These are phyloP conservation scores for Seladonia tumulorum DNA, from an alignment of 2,888 invertebrate genomes.

Conservation along the genomic window DNA sequence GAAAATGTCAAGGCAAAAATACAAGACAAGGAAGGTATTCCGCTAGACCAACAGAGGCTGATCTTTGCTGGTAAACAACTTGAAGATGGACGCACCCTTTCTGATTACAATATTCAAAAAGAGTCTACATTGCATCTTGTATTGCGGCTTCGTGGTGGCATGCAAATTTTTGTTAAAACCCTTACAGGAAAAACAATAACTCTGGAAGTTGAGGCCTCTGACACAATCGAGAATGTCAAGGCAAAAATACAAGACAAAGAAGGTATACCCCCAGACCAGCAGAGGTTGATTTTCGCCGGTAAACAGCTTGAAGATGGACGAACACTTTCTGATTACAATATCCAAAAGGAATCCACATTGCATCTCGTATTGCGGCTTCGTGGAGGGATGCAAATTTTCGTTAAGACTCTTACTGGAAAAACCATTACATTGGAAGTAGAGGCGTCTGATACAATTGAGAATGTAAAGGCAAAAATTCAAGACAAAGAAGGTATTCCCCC, in stretches of 20 bases:
- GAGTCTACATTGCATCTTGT: slow-evolving; percentile 95
- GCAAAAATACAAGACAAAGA: too few species aligned
- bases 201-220: slow-evolving; percentile 33
- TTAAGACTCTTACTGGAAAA: slow-evolving; percentile 70
- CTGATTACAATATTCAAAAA: slow-evolving; percentile 97
- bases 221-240: too few species aligned
- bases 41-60: slow-evolving; percentile 93
- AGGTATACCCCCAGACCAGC: too few species aligned
- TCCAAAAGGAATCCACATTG: slow-evolving; percentile 96
- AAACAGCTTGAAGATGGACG: too few species aligned
- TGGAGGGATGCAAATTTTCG: slow-evolving; percentile 88
- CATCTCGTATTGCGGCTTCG: slow-evolving; percentile 94
- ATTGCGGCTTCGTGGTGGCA: slow-evolving; percentile 94
- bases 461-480: too few species aligned
- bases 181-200: slow-evolving; percentile 70
- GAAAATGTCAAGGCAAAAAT: slow-evolving; percentile 56
- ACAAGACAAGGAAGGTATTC: slow-evolving; percentile 86
- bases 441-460: too few species aligned
- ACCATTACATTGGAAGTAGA: slow-evolving; percentile 66
- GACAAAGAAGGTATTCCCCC: too few species aligned
- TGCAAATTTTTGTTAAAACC: slow-evolving; percentile 72
- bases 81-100: slow-evolving; percentile 96
- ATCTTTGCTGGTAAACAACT: slow-evolving; percentile 98
- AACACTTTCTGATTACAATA: slow-evolving; percentile 94
- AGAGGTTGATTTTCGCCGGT: too few species aligned